Conservation (phyloP, 2,113 vertebrate genomes). For the Sylvietta virens region DNA sequence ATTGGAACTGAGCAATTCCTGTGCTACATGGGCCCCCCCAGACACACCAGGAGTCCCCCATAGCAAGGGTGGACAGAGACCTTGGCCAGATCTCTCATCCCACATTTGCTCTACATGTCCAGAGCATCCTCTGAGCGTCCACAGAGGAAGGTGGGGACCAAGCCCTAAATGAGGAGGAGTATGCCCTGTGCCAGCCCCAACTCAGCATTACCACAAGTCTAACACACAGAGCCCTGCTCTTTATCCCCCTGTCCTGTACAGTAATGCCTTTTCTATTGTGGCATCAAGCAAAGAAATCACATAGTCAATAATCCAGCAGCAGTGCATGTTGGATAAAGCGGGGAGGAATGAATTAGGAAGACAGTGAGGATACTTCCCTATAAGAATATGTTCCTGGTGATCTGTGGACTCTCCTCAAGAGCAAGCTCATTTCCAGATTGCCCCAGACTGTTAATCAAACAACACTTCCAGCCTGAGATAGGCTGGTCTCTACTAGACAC, state of each 20-base stretch:
- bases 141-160: neutral
- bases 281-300: neutral
- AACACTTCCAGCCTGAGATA: neutral
- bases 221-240: neutral
- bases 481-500: neutral
- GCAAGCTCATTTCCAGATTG: neutral
- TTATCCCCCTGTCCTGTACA: neutral
- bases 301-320: neutral
- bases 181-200: neutral
- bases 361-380: neutral
- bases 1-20: neutral
- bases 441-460: neutral
- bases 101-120: neutral
- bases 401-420: neutral
- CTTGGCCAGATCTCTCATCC: neutral
- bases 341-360: neutral
- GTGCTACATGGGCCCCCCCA: neutral
- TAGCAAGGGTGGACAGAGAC: neutral
- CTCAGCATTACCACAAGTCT: neutral
- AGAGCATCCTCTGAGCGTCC: neutral
- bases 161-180: neutral
- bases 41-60: no score
- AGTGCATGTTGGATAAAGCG: neutral
- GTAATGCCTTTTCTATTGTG: neutral
- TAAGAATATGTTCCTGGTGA: neutral